Evolutionary conservation across 2,113 vertebrate genomes (phyloP).

Genomic region (Clinocottus analis): DNA sequence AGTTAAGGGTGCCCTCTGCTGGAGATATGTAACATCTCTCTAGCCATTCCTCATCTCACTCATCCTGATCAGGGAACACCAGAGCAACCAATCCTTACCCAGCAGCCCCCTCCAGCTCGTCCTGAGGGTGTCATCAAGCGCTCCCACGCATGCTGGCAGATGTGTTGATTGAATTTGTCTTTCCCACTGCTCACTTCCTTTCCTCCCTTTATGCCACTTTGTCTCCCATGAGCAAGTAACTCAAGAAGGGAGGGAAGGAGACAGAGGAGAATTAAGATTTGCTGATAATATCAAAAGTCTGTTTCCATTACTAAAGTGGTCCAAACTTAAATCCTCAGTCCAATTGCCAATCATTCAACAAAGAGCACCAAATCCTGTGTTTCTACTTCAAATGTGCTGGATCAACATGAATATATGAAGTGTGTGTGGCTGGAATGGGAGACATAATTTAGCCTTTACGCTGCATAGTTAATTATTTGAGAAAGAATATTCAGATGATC

Average conservation of each 20-base stretch:
- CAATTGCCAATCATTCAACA: background rate
- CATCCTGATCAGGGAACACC: slow-evolving; percentile 8
- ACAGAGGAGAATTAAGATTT: background rate
- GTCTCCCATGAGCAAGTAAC: slow-evolving; percentile 26
- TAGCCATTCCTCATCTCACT: background rate
- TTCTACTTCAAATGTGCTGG: background rate
- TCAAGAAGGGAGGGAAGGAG: background rate
- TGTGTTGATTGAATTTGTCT: slow-evolving; percentile 39
- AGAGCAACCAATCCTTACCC: slow-evolving; percentile 9
- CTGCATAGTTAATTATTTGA: background rate
- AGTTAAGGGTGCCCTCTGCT: slow-evolving; percentile 62
- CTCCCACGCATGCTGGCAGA: slow-evolving; percentile 39
- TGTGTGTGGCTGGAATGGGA: background rate
- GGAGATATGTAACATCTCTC: slow-evolving; percentile 3
- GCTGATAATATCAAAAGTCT: background rate
- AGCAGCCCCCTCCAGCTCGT: slow-evolving; percentile 34
- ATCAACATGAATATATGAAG: background rate
- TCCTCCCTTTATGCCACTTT: background rate
- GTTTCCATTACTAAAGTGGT: background rate
- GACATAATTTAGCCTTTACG: background rate
- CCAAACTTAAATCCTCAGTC: background rate
- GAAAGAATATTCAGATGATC: background rate
- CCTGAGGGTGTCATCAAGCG: slow-evolving; percentile 24
- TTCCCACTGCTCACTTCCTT: background rate
- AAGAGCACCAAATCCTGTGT: background rate